Conservation (phyloP, 2,888 invertebrate species). For the Drosophila lutescens region DNA sequence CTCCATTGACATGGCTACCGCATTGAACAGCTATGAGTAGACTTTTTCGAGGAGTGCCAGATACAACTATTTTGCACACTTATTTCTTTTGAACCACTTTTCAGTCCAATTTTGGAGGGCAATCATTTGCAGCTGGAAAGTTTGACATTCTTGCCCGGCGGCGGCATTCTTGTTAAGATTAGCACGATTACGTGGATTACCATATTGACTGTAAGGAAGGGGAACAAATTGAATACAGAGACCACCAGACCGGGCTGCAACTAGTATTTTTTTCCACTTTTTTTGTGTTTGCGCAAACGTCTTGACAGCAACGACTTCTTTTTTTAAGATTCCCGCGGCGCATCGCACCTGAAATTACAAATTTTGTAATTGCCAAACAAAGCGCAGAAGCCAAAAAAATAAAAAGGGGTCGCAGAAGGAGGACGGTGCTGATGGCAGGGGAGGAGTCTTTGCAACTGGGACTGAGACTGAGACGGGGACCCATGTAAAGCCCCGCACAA, state of each 20-base stretch:
- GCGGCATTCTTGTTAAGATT: conserved; percentile 61
- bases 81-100: conserved; percentile 38
- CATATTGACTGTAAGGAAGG: conserved; percentile 34
- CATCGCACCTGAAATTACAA: conserved; percentile 73
- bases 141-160: conserved; percentile 43
- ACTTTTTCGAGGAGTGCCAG: conserved; percentile 59
- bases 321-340: conserved; percentile 71
- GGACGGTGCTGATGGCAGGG: conserved; percentile 17
- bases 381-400: conserved; percentile 51
- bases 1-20: conserved; percentile 64
- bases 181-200: conserved; percentile 49
- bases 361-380: conserved; percentile 79
- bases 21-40: conserved; percentile 26
- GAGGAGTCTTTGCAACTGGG: conserved; percentile 20
- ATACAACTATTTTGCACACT: conserved; percentile 33
- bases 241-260: conserved; percentile 10
- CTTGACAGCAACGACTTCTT: conserved; percentile 32
- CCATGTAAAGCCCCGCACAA: conserved; percentile 56
- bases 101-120: conserved; percentile 48
- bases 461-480: conserved; percentile 2
- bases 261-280: conserved; percentile 30
- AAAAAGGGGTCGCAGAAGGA: conserved; percentile 9
- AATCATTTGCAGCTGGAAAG: conserved; percentile 41
- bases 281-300: conserved; percentile 58
- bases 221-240: neutral